Percentiles rank a stretch among this genome's conserved stretches.
These are phyloP conservation scores for Agriopis aurantiaria DNA, from an alignment of 2,888 invertebrate species.

Conservation along the genomic window DNA sequence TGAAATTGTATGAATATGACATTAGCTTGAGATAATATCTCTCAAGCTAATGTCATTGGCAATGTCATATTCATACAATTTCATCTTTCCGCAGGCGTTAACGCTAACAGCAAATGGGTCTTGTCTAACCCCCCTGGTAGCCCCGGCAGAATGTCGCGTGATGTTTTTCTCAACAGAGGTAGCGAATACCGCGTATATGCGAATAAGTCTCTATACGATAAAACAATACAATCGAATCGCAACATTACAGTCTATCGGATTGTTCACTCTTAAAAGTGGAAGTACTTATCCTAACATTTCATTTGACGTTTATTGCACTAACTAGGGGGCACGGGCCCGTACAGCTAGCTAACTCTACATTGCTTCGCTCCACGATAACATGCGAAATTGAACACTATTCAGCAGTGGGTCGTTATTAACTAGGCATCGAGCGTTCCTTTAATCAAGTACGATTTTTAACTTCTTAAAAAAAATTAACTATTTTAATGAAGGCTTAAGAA, in stretches of 20 bases:
- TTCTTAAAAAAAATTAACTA: too few species aligned
- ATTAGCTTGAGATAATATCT: too few species aligned
- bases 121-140: too few species aligned
- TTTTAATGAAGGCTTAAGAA: not conserved
- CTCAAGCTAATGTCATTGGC: too few species aligned
- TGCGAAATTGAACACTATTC: constrained; percentile 61
- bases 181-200: constrained; percentile 1
- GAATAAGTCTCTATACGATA: constrained; percentile 23
- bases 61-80: too few species aligned
- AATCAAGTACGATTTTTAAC: constrained; percentile 1
- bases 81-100: too few species aligned
- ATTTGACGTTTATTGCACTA: constrained; percentile 73
- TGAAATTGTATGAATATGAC: too few species aligned
- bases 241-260: constrained; percentile 83
- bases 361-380: constrained; percentile 62
- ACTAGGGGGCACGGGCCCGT: constrained; percentile 60
- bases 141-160: not conserved
- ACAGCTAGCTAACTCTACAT: constrained; percentile 64
- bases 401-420: constrained; percentile 43
- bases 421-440: constrained; percentile 20
- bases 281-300: constrained; percentile 63
- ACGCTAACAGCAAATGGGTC: too few species aligned
- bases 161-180: not conserved
- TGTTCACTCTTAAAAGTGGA: constrained; percentile 82
- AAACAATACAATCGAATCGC: constrained; percentile 63